phyloP scores from a whole-genome alignment of 92 coral and sea anemone species.

The Actinostola sp. region DNA sequence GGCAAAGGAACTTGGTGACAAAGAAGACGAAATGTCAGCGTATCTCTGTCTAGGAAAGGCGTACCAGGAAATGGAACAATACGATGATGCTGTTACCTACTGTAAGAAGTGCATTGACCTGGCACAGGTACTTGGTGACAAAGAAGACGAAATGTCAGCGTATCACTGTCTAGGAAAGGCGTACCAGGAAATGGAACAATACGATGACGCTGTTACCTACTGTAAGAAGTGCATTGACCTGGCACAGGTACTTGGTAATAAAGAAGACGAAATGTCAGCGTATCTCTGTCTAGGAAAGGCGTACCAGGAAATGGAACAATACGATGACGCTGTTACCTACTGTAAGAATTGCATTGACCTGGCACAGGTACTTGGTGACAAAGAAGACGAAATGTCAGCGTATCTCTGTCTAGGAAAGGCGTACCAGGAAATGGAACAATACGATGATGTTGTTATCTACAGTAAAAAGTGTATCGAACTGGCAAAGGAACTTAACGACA shows the following conservation, averaged over 20 bases:
- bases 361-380: neutral
- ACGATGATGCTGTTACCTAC: slow-evolving; percentile 18
- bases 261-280: neutral
- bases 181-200: neutral
- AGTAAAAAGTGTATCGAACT: slow-evolving; percentile 4
- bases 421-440: neutral
- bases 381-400: neutral
- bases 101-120: neutral
- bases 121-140: slow-evolving; percentile 21
- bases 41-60: slow-evolving; percentile 10
- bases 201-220: neutral
- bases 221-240: neutral
- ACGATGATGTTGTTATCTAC: neutral
- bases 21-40: neutral
- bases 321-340: neutral
- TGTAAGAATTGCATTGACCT: neutral
- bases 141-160: neutral
- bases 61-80: neutral
- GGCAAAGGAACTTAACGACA: neutral
- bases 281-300: neutral
- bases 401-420: neutral
- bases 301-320: neutral
- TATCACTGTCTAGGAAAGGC: neutral
- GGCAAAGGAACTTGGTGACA: slow-evolving; percentile 3
- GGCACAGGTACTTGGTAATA: neutral